A percentile compares a stretch with the other conserved stretches of the same genome.
Evolutionary conservation across 2,888 invertebrate genomes (phyloP).

Genomic region (Lymantria dispar): DNA sequence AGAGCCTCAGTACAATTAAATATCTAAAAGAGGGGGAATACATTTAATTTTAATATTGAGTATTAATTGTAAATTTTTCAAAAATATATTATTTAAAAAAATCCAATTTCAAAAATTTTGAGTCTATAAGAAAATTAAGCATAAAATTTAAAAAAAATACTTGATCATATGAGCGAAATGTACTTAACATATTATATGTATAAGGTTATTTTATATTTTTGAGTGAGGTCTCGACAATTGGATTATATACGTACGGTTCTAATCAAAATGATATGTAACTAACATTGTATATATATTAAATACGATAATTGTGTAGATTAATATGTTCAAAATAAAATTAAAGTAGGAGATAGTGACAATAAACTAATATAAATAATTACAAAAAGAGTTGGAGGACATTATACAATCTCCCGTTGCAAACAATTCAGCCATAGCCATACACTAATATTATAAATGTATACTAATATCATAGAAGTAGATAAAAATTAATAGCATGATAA

Average conservation of each 20-base stretch:
- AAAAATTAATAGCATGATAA: constrained; percentile 1
- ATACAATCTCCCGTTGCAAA: too few species aligned
- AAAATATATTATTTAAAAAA: constrained; percentile 60
- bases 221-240: background rate
- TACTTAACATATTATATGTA: background rate
- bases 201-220: background rate
- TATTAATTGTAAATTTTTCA: constrained; percentile 62
- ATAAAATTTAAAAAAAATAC: background rate
- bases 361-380: too few species aligned
- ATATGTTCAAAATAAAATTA: too few species aligned
- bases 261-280: constrained; percentile 69
- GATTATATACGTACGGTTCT: constrained; percentile 40
- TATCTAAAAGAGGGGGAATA: constrained; percentile 23
- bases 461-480: too few species aligned
- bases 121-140: background rate
- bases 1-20: constrained; percentile 1
- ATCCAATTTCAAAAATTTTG: constrained; percentile 25
- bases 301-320: background rate
- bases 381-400: too few species aligned
- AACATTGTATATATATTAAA: constrained; percentile 38
- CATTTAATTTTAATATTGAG: constrained; percentile 35
- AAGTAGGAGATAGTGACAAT: too few species aligned
- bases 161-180: background rate
- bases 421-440: too few species aligned
- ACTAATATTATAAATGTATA: too few species aligned